These are phyloP conservation scores for Galerucella nymphaeae DNA, from an alignment of 2,888 invertebrate species.

Conservation along the genomic window DNA sequence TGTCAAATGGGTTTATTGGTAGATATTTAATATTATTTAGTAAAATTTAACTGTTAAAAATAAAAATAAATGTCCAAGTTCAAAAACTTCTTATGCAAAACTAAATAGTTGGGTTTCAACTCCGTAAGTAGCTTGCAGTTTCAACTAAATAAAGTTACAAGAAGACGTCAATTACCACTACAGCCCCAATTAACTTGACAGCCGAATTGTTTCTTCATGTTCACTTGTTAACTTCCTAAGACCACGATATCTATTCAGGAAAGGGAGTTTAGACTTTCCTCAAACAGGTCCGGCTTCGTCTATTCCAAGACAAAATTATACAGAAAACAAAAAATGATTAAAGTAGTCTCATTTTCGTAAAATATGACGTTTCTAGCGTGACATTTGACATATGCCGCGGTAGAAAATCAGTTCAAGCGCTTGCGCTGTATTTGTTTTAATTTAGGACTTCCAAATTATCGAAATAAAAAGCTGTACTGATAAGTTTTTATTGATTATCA, in stretches of 20 bases:
- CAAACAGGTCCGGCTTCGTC: not conserved
- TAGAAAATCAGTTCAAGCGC: no score
- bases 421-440: no score
- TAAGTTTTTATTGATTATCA: no score
- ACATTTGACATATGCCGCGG: no score
- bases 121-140: not conserved
- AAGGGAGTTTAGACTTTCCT: conserved; percentile 2
- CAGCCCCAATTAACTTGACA: conserved; percentile 17
- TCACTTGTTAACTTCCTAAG: conserved; percentile 22
- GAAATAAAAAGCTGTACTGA: no score
- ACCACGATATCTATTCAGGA: not conserved
- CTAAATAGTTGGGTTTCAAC: not conserved
- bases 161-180: conserved; percentile 4
- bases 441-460: no score
- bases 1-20: no score
- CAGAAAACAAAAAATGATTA: no score
- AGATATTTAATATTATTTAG: no score
- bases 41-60: not conserved
- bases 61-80: not conserved
- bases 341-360: no score
- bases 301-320: not conserved
- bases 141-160: conserved; percentile 8
- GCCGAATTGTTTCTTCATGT: conserved; percentile 12
- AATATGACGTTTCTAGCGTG: no score
- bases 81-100: not conserved